Evolutionary conservation across 2,888 invertebrate species (phyloP).

Genomic region (Chrysolina oricalcia): DNA sequence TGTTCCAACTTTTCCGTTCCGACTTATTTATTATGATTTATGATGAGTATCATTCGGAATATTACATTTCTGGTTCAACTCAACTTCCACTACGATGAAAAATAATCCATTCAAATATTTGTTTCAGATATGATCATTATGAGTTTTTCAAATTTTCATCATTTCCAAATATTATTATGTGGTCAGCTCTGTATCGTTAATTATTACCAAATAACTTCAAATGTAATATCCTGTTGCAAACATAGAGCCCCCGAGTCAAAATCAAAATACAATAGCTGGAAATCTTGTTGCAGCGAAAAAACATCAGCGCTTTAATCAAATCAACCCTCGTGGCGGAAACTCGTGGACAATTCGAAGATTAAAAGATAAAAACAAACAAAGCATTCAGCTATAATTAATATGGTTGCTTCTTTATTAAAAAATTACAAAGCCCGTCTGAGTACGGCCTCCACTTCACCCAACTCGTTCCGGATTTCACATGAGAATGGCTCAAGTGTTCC

Average conservation of each 20-base stretch:
- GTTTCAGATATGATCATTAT: too few relatives aligned
- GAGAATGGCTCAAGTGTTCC: conserved; percentile 47
- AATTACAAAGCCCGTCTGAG: conserved; percentile 41
- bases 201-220: not conserved
- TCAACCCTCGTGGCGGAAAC: conserved; percentile 49
- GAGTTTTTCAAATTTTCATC: too few relatives aligned
- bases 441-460: conserved; percentile 40
- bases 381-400: conserved; percentile 48
- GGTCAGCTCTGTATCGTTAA: too few relatives aligned
- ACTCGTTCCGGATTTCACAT: conserved; percentile 36
- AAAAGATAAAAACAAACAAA: conserved; percentile 50
- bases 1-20: too few relatives aligned
- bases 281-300: conserved; percentile 37
- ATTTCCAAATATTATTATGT: too few relatives aligned
- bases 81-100: too few relatives aligned
- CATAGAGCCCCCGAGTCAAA: conserved; percentile 11
- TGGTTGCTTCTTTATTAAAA: conserved; percentile 47
- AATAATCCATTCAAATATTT: too few relatives aligned
- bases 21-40: too few relatives aligned
- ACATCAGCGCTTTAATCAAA: conserved; percentile 48
- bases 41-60: too few relatives aligned
- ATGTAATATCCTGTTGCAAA: not conserved
- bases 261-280: conserved; percentile 8
- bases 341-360: conserved; percentile 50
- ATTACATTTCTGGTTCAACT: too few relatives aligned